Base-by-base conservation (phyloP, 2,113 vertebrate species). In the Podarcis muralis region DNA sequence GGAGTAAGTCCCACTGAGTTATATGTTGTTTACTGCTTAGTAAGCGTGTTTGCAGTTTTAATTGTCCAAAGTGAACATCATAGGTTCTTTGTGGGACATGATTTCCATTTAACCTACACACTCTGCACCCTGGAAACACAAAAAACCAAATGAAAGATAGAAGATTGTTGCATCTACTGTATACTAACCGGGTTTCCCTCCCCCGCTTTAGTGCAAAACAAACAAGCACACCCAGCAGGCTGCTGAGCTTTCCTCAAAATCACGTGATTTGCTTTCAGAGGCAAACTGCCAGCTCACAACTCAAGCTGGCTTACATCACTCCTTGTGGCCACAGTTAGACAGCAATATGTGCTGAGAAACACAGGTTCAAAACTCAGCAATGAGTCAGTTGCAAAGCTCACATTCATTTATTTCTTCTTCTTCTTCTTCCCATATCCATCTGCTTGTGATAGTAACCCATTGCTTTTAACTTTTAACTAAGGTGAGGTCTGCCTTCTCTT, bases 161-260 rank as follows among this genome's bases (percentile, higher is more conserved):
- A 0, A 0, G 0, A 30, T 20, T 40, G 75, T 62, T 23, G 1
- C 25, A 12, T 13, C 3, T 43, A 65, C 11, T 62, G 18, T 20
- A 62, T 53, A 53, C 68, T 40, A 81, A 25, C 48, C 30, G 66
- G 68, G 16, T 9, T 62, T 7, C 8, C 27, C 8, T 40, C 12
- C 6, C 15, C 2, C 32, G 1, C 43, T 20, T 27, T 37, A 66
- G n/a, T 22, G 72, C 37, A 83, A 84, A 88, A 35, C 59, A 77
- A 77, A 65, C 57, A 68, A 68, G 32, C 62, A 68, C 87, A 25
- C 81, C 74, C 81, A 66, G 71, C 32, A 53, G 43, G 27, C 2
- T 18, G 88, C 59, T 59, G 62, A 69, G 86, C 59, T 48, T 16
- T 87, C 88, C 84, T 84, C 57, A 85, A 74, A n/a, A 82, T 35